Conservation (phyloP, 2,113 vertebrate species). For the Nannobrachium achirus region DNA sequence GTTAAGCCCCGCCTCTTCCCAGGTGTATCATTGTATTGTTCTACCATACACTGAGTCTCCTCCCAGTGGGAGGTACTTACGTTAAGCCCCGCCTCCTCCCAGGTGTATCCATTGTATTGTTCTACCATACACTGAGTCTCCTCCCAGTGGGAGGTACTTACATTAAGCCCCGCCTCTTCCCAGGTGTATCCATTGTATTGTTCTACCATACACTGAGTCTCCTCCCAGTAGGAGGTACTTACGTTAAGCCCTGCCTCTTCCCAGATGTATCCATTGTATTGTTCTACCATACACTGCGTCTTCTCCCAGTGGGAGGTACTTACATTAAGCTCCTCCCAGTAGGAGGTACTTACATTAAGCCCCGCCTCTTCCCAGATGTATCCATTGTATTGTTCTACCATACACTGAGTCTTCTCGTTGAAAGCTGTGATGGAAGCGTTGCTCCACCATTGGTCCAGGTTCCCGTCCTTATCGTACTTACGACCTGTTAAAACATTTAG, state of each 20-base stretch:
- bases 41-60: too few species aligned
- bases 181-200: conserved; percentile 93
- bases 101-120: conserved; percentile 91
- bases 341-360: conserved; percentile 64
- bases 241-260: conserved; percentile 85
- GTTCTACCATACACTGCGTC: conserved; percentile 93
- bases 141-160: conserved; percentile 85
- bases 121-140: conserved; percentile 93
- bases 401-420: conserved; percentile 92
- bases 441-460: conserved; percentile 96
- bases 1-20: too few species aligned
- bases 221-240: conserved; percentile 59
- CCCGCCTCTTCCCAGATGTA: conserved; percentile 92
- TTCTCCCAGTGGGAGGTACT: conserved; percentile 68
- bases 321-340: conserved; percentile 59
- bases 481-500: conserved; percentile 85
- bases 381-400: conserved; percentile 91
- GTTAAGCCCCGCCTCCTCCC: conserved; percentile 88
- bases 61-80: conserved; percentile 58
- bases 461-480: conserved; percentile 96
- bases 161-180: conserved; percentile 86
- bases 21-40: too few species aligned
- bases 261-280: conserved; percentile 93
- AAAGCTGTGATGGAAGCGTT: conserved; percentile 88
- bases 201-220: conserved; percentile 92